Conservation (phyloP, 2,888 invertebrate genomes). For the Drosophila niveifrons region DNA sequence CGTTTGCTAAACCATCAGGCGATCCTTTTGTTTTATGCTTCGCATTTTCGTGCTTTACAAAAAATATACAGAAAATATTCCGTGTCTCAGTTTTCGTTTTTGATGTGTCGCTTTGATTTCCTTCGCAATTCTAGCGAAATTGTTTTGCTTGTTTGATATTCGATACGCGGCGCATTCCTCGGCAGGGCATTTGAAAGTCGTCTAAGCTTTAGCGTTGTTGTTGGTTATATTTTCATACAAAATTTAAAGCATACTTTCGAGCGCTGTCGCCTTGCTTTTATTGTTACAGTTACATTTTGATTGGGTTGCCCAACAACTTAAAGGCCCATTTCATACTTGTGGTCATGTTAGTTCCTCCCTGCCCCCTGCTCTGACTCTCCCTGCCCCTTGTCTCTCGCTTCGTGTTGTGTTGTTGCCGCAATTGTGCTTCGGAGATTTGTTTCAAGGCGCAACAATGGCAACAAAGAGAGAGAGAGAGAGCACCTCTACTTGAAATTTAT, state of each 20-base stretch:
- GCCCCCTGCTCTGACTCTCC: neutral
- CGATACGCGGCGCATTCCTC: neutral
- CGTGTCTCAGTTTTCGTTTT: neutral
- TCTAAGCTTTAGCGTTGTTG: too few species aligned
- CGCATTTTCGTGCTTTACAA: neutral
- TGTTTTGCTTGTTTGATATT: neutral
- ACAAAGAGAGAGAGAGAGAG: too few species aligned
- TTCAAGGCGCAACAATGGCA: conserved; percentile 17
- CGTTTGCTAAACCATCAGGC: too few species aligned
- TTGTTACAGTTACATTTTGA: conserved; percentile 60
- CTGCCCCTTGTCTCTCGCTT: conserved; percentile 50
- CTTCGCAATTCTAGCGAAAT: neutral
- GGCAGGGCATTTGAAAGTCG: conserved; percentile 13
- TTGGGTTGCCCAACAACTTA: conserved; percentile 65
- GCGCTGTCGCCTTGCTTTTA: conserved; percentile 45
- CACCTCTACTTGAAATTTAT: conserved; percentile 68
- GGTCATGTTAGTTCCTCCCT: conserved; percentile 39
- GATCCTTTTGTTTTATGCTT: neutral
- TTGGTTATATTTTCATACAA: neutral
- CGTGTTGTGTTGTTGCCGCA: conserved; percentile 67
- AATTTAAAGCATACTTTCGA: conserved; percentile 48
- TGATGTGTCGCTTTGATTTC: conserved; percentile 6
- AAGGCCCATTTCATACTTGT: conserved; percentile 46
- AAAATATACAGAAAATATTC: neutral
- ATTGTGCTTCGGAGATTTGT: conserved; percentile 76